phyloP scores from a whole-genome alignment of 2,113 vertebrate species.

The Camelus dromedarius region DNA sequence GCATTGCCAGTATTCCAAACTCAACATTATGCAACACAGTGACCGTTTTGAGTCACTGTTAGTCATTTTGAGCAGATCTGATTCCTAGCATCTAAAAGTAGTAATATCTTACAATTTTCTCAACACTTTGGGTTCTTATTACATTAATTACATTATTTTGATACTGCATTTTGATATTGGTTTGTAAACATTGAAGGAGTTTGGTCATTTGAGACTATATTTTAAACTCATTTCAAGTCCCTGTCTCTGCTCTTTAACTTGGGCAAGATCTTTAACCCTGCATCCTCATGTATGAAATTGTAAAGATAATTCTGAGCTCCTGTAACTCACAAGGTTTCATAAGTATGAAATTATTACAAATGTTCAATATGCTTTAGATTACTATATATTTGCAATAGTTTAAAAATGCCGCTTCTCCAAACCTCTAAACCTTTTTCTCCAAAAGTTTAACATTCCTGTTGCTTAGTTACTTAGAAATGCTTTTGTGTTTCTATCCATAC shows the following conservation, averaged over 20 bases:
- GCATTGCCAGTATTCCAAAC: not conserved
- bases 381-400: not conserved
- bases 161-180: not conserved
- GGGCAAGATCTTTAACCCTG: not conserved
- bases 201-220: constrained; percentile 10
- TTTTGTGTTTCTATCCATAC: not conserved
- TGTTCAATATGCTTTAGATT: not conserved
- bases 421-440: not conserved
- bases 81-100: not conserved
- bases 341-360: not conserved
- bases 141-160: not conserved
- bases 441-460: constrained; percentile 15
- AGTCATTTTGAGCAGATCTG: not conserved
- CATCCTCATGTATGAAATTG: not conserved
- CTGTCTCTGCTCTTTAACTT: not conserved
- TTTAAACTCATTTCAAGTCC: not conserved
- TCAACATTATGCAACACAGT: not conserved
- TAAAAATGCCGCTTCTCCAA: not conserved
- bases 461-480: constrained; percentile 16
- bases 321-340: not conserved
- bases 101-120: constrained; percentile 5
- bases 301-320: constrained; percentile 6
- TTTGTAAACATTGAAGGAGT: not conserved
- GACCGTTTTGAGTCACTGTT: not conserved
- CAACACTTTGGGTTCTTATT: not conserved